These are phyloP conservation scores for Ibycter americanus DNA, from an alignment of 2,797 vertebrate genomes.

Conservation along the genomic window DNA sequence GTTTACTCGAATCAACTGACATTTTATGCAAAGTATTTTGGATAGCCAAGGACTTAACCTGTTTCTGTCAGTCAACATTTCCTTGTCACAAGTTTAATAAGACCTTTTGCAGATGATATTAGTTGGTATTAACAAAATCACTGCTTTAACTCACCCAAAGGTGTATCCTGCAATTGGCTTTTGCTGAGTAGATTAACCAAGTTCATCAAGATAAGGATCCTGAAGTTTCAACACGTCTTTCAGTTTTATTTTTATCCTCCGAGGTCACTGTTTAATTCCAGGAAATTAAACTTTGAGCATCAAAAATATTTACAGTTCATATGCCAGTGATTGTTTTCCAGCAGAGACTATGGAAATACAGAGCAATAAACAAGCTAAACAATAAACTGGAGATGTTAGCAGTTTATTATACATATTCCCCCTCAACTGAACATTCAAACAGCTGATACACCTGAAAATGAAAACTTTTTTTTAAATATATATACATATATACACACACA, in stretches of 20 bases:
- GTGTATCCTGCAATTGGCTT: background rate
- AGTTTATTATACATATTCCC: background rate
- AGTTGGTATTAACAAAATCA: conserved; percentile 22
- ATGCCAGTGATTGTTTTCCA: conserved; percentile 4
- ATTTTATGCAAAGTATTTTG: conserved; percentile 26
- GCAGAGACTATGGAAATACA: background rate
- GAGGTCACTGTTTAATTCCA: conserved; percentile 45
- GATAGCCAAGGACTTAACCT: background rate
- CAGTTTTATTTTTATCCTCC: conserved; percentile 42
- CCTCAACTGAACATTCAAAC: background rate
- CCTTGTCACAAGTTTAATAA: conserved; percentile 19
- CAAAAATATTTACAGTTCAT: conserved; percentile 61
- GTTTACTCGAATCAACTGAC: background rate
- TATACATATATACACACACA: accelerated
- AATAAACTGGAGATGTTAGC: background rate
- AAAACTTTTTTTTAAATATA: background rate
- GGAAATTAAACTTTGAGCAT: conserved; percentile 33
- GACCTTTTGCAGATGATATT: conserved; percentile 38
- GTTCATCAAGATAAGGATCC: conserved; percentile 5
- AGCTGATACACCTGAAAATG: background rate
- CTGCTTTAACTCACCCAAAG: background rate
- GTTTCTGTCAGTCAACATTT: conserved; percentile 12
- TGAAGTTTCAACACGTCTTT: conserved; percentile 32
- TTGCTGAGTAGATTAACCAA: conserved; percentile 20
- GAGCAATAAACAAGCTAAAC: background rate